Base-by-base conservation (phyloP, 2,888 invertebrate species). In the Pyrrhia umbra region DNA sequence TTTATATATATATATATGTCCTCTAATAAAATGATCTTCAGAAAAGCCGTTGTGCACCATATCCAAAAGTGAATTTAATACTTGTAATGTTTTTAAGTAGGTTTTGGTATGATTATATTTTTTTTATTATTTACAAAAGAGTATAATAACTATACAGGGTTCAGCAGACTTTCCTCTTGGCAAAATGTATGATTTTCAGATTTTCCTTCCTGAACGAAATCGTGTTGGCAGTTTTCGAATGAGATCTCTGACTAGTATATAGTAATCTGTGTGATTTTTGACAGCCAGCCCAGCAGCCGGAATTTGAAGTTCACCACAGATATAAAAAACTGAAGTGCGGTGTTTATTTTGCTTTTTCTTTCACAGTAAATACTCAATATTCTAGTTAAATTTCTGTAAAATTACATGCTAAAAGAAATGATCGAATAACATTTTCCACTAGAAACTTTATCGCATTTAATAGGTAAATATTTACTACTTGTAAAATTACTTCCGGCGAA, bases 271-370 rank as follows among this genome's bases (percentile, higher is more conserved):
- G 10, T 50, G 18, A 20, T 27, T 43, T 3, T 42, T 30, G 9
- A 46, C 23, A n/a, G n/a, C 5, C 15, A 37, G 13, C 20, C 6
- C n/a, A 34, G 15, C 46, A 45, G 27, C 27, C 8, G 21, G 13
- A 8, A 6, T 27, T 40, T 42, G 57, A 47, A 56, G n/a, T 49
- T 55, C 25, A 56, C 67, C 76, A 76, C 77, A 76, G 65, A 47
- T 75, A 57, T 16, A 64, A 71, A 67, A 68, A 75, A 54, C 52
- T 47, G 42, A 64, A 61, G 61, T 79, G 68, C 65, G 50, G 77
- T 79, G 76, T 76, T 79, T 77, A 52, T 75, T 71, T 71, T 66
- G 55, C 58, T 71, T 70, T 49, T 42, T 50, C 39, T 15, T 18
- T 21, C 63, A 18, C 10, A 43, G 1, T 46, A 56, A 37, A 43